phyloP scores from a whole-genome alignment of 2,888 invertebrate genomes.

The Serrognathus titanus region DNA sequence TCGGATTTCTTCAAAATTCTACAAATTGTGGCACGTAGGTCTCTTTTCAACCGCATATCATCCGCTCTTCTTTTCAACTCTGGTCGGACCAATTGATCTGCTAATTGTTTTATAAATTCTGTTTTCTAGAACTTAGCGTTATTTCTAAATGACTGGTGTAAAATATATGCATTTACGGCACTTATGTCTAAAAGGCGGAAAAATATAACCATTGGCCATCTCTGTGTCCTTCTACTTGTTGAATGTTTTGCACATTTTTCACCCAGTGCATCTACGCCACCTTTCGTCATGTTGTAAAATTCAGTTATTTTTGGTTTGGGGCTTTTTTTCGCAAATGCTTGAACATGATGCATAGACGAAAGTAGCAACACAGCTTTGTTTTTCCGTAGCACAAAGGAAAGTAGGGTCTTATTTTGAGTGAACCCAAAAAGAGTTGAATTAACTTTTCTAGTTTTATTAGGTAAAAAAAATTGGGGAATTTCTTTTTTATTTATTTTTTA shows the following conservation, averaged over 20 bases:
- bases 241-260: conserved; percentile 15
- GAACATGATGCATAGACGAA: no score
- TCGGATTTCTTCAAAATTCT: no score
- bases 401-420: conserved; percentile 25
- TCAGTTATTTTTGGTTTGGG: conserved; percentile 25
- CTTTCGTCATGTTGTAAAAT: conserved; percentile 12
- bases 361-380: conserved; percentile 26
- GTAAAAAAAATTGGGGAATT: conserved; percentile 31
- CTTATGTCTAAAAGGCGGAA: conserved; percentile 5
- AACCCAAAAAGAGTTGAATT: no score
- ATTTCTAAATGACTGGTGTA: no score
- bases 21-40: no score
- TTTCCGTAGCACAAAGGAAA: conserved; percentile 25
- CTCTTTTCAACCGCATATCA: neutral
- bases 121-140: no score
- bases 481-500: conserved; percentile 34
- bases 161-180: conserved; percentile 8
- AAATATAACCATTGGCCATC: conserved; percentile 12
- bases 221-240: conserved; percentile 13
- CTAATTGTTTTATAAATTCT: no score
- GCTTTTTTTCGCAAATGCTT: conserved; percentile 6
- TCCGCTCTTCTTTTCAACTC: neutral
- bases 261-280: conserved; percentile 10
- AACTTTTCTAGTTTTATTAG: no score
- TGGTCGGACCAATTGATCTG: no score